A percentile compares a stretch with the other conserved stretches of the same genome.
Conservation (phyloP, 2,888 invertebrate species). For the Diarsia dahlii region DNA sequence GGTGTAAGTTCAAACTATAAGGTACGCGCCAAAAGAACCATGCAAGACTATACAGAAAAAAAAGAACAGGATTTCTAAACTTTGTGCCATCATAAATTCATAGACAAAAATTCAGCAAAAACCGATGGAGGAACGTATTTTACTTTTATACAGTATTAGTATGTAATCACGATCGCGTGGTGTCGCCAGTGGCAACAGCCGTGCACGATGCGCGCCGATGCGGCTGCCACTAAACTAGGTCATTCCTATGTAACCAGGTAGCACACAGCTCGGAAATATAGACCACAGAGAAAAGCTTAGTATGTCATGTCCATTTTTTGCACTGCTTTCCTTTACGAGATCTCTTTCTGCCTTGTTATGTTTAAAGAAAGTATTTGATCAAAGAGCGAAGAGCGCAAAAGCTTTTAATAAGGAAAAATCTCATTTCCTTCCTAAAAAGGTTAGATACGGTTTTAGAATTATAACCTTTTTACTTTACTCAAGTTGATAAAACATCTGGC, state of each 20-base stretch:
- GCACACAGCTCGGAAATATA: conserved; percentile 44
- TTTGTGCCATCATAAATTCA: background rate
- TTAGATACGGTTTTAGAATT: background rate
- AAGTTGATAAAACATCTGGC: background rate
- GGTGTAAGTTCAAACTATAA: background rate
- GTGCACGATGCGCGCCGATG: conserved; percentile 67
- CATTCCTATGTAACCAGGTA: conserved; percentile 65
- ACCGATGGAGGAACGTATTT: conserved; percentile 8
- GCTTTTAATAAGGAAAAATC: background rate
- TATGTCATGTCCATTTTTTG: conserved; percentile 35
- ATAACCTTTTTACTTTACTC: conserved; percentile 5
- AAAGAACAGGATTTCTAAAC: background rate
- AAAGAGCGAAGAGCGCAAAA: background rate
- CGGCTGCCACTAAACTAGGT: conserved; percentile 68
- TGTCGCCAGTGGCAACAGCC: conserved; percentile 60
- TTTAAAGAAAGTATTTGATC: conserved; percentile 7
- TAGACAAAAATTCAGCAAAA: background rate
- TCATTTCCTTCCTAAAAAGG: conserved; percentile 14
- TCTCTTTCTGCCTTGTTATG: background rate
- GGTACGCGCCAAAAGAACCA: background rate
- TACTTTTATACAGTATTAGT: conserved; percentile 49
- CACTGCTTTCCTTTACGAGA: conserved; percentile 16
- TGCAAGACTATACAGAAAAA: background rate
- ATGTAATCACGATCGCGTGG: conserved; percentile 61
- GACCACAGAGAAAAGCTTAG: conserved; percentile 45